Conservation (phyloP, 2,113 vertebrate genomes). For the Dicrurus megarhynchus region DNA sequence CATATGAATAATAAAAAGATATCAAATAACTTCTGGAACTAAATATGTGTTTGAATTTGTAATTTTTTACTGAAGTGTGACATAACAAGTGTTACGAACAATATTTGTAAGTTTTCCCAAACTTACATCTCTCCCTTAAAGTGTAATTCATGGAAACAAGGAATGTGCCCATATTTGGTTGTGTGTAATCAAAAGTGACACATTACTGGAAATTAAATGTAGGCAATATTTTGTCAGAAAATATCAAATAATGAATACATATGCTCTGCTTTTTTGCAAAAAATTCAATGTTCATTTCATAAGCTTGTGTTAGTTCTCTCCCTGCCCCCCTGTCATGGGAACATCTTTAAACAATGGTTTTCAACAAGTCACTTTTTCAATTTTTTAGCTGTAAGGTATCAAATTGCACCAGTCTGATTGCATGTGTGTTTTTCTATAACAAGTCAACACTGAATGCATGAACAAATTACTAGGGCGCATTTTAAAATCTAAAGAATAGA, state of each 20-base stretch:
- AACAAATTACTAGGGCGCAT: background rate
- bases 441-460: background rate
- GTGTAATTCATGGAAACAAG: background rate
- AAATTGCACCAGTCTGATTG: slow-evolving; percentile 4
- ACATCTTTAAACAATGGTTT: slow-evolving; percentile 51
- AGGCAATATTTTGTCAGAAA: background rate
- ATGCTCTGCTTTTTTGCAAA: background rate
- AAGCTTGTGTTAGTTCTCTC: background rate
- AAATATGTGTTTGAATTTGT: background rate
- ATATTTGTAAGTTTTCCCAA: background rate
- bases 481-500: background rate
- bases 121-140: background rate
- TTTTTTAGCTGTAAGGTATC: slow-evolving; percentile 42
- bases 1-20: background rate
- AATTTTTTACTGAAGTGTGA: background rate
- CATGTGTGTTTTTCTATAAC: slow-evolving; percentile 34
- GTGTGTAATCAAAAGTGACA: background rate
- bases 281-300: background rate
- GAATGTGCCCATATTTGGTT: background rate
- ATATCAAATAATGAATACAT: background rate
- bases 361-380: background rate
- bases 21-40: background rate
- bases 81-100: background rate
- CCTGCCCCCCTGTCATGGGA: slow-evolving; percentile 15
- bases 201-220: background rate